Percentiles rank a stretch among this genome's conserved stretches.
Conservation (phyloP, 2,113 vertebrate species). For the Ceyx melanurus region DNA sequence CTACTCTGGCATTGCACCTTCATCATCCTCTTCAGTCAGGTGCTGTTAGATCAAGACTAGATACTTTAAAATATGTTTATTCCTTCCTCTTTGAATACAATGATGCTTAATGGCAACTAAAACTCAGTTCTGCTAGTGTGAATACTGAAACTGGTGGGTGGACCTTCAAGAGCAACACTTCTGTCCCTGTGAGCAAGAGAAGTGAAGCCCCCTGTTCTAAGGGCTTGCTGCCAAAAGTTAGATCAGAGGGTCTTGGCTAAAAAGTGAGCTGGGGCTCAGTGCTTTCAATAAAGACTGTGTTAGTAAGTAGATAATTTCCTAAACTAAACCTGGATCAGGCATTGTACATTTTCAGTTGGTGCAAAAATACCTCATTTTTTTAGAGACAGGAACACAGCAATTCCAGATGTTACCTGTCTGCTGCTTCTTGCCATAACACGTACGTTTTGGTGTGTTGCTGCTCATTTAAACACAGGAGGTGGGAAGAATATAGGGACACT, state of each 20-base stretch:
- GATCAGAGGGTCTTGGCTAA: background rate
- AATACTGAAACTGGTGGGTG: background rate
- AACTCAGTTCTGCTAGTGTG: background rate
- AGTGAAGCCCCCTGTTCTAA: background rate
- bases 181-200: background rate
- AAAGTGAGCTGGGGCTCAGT: background rate
- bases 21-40: background rate
- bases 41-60: background rate
- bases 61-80: background rate
- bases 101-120: background rate
- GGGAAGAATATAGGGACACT: background rate
- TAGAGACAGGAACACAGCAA: background rate
- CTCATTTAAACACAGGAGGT: constrained; percentile 7
- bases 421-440: background rate
- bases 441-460: background rate
- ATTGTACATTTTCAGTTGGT: background rate
- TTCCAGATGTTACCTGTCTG: background rate
- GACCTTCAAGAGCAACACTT: background rate
- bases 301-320: background rate
- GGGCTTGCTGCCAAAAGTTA: background rate
- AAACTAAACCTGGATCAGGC: background rate
- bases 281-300: background rate
- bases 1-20: background rate
- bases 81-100: background rate
- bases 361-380: constrained; percentile 5